Conservation (phyloP, 2,113 vertebrate genomes). For the Enhydra lutris region DNA sequence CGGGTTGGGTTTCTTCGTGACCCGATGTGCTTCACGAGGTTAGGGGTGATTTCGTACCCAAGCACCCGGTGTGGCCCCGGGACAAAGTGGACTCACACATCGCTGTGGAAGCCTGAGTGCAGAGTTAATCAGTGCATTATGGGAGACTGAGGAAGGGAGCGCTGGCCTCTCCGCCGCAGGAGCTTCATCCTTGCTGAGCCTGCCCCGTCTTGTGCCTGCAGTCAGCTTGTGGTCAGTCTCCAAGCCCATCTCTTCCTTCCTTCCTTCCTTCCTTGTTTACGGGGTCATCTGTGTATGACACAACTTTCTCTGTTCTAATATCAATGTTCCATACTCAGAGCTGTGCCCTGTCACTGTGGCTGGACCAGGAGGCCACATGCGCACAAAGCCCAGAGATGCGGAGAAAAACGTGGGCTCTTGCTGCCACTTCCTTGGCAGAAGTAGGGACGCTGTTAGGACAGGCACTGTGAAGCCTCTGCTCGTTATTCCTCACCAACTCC, state of each 20-base stretch:
- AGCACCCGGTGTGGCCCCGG: neutral
- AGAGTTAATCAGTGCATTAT: neutral
- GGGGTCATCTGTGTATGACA: neutral
- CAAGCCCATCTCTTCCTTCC: neutral
- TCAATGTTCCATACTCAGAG: neutral
- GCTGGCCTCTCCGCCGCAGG: accelerated
- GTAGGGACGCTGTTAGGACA: neutral
- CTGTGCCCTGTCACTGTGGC: neutral
- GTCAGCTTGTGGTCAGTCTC: neutral
- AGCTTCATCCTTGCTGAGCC: neutral
- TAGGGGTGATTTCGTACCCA: neutral
- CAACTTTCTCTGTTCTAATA: neutral
- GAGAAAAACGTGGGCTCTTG: neutral
- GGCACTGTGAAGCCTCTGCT: neutral
- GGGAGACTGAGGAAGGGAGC: too few species aligned
- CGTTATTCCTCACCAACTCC: neutral
- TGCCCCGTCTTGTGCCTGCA: neutral
- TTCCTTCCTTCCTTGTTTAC: neutral
- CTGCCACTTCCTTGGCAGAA: neutral
- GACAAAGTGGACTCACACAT: neutral
- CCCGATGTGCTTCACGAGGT: neutral
- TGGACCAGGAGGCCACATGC: neutral
- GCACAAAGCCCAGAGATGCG: too few species aligned
- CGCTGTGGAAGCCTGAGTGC: too few species aligned
- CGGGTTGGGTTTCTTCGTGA: neutral